A percentile compares a stretch with the other conserved stretches of the same genome.
phyloP scores from a whole-genome alignment of 2,113 vertebrate species.

The Tychaedon coryphoeus region DNA sequence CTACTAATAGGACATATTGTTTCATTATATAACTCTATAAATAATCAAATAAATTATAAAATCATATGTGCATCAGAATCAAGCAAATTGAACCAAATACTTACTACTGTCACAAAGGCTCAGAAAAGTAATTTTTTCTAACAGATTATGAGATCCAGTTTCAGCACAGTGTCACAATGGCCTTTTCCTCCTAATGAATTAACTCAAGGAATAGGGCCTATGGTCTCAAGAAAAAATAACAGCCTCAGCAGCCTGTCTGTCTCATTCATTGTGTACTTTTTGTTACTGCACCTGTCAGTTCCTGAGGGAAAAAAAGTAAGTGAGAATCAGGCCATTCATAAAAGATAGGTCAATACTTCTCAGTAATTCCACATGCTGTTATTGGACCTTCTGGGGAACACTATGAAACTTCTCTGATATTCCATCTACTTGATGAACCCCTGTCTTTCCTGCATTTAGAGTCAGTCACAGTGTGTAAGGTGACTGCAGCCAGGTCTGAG shows the following conservation, averaged over 20 bases:
- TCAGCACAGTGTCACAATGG: neutral
- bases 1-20: constrained; percentile 16
- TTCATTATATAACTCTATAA: constrained; percentile 4
- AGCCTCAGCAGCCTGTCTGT: neutral
- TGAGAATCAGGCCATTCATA: neutral
- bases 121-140: neutral
- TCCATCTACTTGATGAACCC: neutral
- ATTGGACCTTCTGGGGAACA: neutral
- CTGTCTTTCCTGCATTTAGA: neutral
- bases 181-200: neutral
- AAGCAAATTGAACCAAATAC: neutral
- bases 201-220: neutral
- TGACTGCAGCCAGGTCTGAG: neutral
- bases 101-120: constrained; percentile 1
- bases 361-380: neutral
- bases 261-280: neutral
- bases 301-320: neutral
- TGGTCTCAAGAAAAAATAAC: neutral
- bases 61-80: neutral
- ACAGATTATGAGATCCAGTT: neutral
- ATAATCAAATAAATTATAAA: constrained; percentile 47
- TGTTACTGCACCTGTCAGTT: neutral
- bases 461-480: neutral
- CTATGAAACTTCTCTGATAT: neutral
- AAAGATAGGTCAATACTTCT: neutral